Evolutionary conservation across 2,888 invertebrate species (phyloP), one percentile per base, ranked within the genome.

Genomic region (Cyclophora punctaria): DNA sequence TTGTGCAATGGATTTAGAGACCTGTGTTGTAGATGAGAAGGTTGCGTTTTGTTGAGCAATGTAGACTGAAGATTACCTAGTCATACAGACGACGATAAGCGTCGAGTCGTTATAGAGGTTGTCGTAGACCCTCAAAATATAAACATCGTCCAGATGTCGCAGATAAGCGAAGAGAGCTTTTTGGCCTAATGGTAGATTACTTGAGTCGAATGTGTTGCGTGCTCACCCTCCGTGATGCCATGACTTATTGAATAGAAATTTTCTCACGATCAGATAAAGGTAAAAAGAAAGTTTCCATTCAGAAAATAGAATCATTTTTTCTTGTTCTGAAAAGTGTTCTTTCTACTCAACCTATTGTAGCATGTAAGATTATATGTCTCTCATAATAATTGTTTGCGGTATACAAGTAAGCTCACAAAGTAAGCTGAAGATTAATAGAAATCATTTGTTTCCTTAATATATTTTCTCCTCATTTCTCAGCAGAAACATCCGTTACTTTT

Each of bases 81-180:
- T 82, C 80, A 81, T 73, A 79, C 76, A 78, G 76, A 75, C 73
- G 63, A 76, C 70, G 82, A 84, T 86, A 83, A 86, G 81, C 78
- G 75, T 68, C 57, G 73, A 72, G 80, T 84, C 85, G 80, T 87
- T 86, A 87, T 73, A 83, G 78, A 85, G 86, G 87, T 83, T 83
- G 81, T 78, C 78, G 78, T 75, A 69, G 80, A 78, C 82, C 83
- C 83, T 83, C 80, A 79, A 84, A 86, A 83, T 85, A 85, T 86
- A 84, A 85, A 86, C 86, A 84, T 82, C 78, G 78, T 72, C 79
- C 87, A 87, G 86, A 85, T 87, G 87, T 83, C 69, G 73, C 78
- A 83, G 87, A 87, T 86, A 85, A 84, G 80, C 71, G 77, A 67
- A 62, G 75, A 78, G 75, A 80, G 84, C 80, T 82, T 83, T 84